Percentiles rank a stretch among this genome's conserved stretches.
These are phyloP conservation scores for Cynaeus angustus DNA, from an alignment of 2,888 invertebrate species.

Conservation along the genomic window DNA sequence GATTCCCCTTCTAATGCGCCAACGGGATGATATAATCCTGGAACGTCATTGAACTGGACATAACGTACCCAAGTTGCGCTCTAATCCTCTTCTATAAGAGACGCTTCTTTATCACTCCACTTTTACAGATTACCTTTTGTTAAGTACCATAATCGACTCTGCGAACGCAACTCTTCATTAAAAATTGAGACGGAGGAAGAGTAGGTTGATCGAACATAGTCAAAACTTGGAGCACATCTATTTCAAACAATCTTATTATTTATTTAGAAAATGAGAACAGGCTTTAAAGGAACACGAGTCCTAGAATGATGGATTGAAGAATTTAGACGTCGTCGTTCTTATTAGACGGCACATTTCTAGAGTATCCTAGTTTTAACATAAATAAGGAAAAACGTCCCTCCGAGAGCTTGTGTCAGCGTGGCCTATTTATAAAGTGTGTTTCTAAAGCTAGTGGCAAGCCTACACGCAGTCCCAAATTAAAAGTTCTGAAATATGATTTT, in stretches of 20 bases:
- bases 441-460: constrained; percentile 26
- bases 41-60: constrained; percentile 61
- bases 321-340: no score
- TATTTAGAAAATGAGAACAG: no score
- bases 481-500: constrained; percentile 47
- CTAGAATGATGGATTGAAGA: no score
- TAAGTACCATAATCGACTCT: constrained; percentile 20
- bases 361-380: constrained; percentile 16
- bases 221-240: background rate
- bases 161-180: constrained; percentile 22
- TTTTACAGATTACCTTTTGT: constrained; percentile 40
- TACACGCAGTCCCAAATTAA: constrained; percentile 43
- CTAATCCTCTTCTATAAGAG: constrained; percentile 56
- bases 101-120: constrained; percentile 48
- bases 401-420: constrained; percentile 17
- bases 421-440: constrained; percentile 31
- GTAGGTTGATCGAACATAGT: constrained; percentile 15
- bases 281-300: no score
- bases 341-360: background rate
- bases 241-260: no score
- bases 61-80: constrained; percentile 55
- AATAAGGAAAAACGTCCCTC: constrained; percentile 29
- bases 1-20: constrained; percentile 59
- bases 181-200: constrained; percentile 17
- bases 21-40: constrained; percentile 58